phyloP scores from a whole-genome alignment of 2,113 vertebrate genomes.

The Bos taurus region DNA sequence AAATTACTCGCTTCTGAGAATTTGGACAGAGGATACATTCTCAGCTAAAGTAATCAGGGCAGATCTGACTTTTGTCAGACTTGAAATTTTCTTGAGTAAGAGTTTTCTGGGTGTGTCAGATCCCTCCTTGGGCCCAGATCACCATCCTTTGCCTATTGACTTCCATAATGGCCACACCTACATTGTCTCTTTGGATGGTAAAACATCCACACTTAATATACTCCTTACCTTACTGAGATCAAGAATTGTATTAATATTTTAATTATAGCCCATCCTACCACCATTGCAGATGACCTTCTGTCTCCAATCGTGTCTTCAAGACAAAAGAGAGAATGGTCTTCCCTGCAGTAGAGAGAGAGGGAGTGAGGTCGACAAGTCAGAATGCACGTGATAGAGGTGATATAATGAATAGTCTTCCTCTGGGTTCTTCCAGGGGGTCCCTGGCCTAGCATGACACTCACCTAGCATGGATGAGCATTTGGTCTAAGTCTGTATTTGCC shows the following conservation, averaged over 20 bases:
- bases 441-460: neutral
- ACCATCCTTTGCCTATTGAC: neutral
- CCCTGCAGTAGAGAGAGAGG: neutral
- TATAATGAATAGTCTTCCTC: neutral
- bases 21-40: neutral
- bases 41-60: neutral
- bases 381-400: neutral
- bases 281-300: neutral
- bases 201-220: neutral
- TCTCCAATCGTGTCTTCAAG: neutral
- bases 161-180: neutral
- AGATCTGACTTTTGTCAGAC: neutral
- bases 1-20: slow-evolving; percentile 19
- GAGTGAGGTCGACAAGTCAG: neutral
- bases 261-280: neutral
- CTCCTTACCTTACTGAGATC: neutral
- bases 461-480: neutral
- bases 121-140: neutral
- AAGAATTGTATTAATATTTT: neutral
- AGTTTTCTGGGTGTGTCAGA: neutral
- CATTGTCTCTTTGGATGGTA: neutral
- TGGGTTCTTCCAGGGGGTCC: neutral
- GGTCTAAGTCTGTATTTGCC: neutral
- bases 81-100: neutral
- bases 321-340: neutral